Percentiles rank a stretch among this genome's conserved stretches.
Conservation (phyloP, 2,888 invertebrate genomes). For the Oscheius sp. region DNA sequence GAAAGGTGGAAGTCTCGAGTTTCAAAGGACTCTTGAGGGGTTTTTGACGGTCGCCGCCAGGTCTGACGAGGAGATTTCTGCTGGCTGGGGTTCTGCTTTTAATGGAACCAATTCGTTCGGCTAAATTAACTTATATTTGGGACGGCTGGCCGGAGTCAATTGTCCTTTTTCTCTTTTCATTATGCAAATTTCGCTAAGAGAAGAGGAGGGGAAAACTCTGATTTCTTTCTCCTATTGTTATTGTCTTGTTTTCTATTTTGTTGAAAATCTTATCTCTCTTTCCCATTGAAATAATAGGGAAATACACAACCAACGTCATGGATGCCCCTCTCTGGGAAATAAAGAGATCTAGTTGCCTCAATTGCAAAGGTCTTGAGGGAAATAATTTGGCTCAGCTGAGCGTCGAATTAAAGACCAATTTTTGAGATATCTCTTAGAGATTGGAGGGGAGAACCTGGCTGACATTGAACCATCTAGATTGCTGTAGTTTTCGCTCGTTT, state of each 20-base stretch:
- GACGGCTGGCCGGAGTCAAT: background rate
- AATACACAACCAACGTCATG: background rate
- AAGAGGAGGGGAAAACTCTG: no score
- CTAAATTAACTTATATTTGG: constrained; percentile 30
- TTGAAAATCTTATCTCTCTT: background rate
- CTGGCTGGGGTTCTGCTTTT: no score
- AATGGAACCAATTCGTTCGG: constrained; percentile 23
- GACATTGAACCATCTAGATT: no score
- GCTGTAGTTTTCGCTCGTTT: no score
- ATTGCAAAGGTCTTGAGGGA: background rate
- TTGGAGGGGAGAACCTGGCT: no score
- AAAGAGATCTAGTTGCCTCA: no score
- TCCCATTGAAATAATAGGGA: background rate
- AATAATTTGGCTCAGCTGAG: no score
- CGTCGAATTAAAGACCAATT: no score
- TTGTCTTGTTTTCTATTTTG: background rate
- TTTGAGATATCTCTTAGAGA: no score
- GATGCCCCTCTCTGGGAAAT: no score
- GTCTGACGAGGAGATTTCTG: background rate
- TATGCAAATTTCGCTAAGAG: background rate
- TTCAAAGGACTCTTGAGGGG: background rate
- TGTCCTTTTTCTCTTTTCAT: background rate
- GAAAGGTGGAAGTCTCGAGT: no score
- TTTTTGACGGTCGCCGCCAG: background rate
- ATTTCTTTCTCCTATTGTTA: no score